Conservation (phyloP, 2,888 invertebrate species). For the Agrilus cyanescens region DNA sequence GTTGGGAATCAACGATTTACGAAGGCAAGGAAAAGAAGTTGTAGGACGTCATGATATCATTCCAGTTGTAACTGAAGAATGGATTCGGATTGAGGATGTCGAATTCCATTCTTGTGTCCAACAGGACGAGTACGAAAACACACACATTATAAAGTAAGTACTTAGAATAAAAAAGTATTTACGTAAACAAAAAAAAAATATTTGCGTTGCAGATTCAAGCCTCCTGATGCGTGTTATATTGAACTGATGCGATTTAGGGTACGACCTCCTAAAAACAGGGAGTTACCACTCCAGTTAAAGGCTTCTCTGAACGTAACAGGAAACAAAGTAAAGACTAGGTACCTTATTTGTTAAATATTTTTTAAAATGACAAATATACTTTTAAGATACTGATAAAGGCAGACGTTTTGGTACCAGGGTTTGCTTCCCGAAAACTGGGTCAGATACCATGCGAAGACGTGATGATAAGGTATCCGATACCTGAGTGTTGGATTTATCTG, state of each 20-base stretch:
- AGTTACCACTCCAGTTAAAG: conserved; percentile 91
- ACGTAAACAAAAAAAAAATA: background rate
- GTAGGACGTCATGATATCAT: conserved; percentile 98
- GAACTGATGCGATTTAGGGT: conserved; percentile 93
- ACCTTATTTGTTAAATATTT: conserved; percentile 1
- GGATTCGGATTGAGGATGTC: conserved; percentile 90
- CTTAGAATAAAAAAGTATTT: background rate
- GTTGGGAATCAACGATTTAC: conserved; percentile 92
- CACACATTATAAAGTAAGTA: conserved; percentile 70
- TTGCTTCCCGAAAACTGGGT: conserved; percentile 88
- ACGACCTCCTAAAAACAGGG: conserved; percentile 88
- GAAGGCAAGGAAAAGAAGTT: conserved; percentile 97
- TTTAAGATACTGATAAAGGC: conserved; percentile 81
- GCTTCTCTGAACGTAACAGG: conserved; percentile 80
- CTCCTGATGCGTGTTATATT: conserved; percentile 95
- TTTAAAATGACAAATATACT: conserved; percentile 4
- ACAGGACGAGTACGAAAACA: conserved; percentile 75
- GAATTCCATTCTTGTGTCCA: conserved; percentile 94
- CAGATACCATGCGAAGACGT: conserved; percentile 98
- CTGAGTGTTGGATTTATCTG: conserved; percentile 98
- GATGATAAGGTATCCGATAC: conserved; percentile 90
- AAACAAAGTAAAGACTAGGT: conserved; percentile 57
- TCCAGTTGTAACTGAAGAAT: conserved; percentile 96
- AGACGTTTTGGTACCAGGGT: conserved; percentile 93
- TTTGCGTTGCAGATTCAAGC: conserved; percentile 62